Conservation (phyloP, 2,113 vertebrate genomes). For the Hypocryptadius cinnamomeus region DNA sequence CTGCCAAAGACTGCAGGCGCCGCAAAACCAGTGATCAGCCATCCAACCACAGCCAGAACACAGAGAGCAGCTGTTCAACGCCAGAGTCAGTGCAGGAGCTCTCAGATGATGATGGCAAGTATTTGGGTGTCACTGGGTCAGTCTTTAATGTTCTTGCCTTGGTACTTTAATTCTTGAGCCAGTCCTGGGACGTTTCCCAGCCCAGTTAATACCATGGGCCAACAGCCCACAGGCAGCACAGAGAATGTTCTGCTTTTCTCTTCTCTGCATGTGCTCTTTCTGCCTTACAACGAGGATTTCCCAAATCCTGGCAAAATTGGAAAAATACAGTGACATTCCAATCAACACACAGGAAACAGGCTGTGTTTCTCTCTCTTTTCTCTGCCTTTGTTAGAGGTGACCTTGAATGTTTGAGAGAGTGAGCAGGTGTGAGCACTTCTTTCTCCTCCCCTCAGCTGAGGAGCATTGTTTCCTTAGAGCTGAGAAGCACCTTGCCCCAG, state of each 20-base stretch:
- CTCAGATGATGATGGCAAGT: slow-evolving; percentile 85
- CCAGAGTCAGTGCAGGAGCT: slow-evolving; percentile 91
- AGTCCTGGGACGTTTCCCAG: neutral
- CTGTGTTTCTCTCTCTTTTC: neutral
- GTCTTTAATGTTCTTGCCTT: neutral
- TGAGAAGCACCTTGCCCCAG: neutral
- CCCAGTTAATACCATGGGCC: neutral
- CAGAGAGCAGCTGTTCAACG: slow-evolving; percentile 90
- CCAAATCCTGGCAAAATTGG: neutral
- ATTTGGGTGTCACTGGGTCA: neutral
- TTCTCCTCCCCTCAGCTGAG: neutral
- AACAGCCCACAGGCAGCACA: neutral
- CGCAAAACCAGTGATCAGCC: slow-evolving; percentile 90
- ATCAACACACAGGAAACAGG: neutral
- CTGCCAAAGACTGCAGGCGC: slow-evolving; percentile 66
- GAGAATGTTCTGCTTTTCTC: neutral
- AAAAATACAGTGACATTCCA: neutral
- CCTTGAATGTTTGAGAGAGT: neutral
- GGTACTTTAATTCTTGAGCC: neutral
- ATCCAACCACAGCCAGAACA: slow-evolving; percentile 91
- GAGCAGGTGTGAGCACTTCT: neutral
- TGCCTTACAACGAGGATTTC: neutral
- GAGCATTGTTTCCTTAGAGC: neutral
- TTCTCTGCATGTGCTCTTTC: neutral
- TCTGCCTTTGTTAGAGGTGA: neutral